These are phyloP conservation scores for Orthonychiurus folsomi DNA, from an alignment of 2,888 invertebrate genomes.

Conservation along the genomic window DNA sequence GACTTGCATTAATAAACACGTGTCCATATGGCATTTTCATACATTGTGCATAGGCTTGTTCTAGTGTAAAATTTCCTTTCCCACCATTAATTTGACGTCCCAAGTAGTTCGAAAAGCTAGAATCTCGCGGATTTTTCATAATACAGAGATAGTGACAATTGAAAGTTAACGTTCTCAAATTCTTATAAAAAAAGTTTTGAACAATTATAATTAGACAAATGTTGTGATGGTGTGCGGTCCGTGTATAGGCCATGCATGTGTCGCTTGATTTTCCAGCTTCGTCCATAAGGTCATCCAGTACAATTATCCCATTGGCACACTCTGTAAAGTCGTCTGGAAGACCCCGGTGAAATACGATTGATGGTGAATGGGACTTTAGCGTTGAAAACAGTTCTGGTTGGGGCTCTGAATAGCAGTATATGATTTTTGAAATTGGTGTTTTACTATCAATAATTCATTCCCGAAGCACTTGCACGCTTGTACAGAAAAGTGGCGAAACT, in stretches of 20 bases:
- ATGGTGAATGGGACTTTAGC: slow-evolving; percentile 1
- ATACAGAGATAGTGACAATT: slow-evolving; percentile 12
- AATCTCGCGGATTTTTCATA: slow-evolving; percentile 27
- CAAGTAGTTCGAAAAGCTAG: slow-evolving; percentile 6
- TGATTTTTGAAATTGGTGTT: slow-evolving; percentile 7
- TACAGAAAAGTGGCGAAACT: too few species aligned
- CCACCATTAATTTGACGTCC: slow-evolving; percentile 29
- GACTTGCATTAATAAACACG: slow-evolving; percentile 26
- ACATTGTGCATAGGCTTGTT: slow-evolving; percentile 24
- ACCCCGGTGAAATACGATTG: slow-evolving; percentile 15
- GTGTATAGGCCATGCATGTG: neutral
- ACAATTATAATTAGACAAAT: slow-evolving; percentile 13
- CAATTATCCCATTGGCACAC: slow-evolving; percentile 7
- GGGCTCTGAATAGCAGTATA: slow-evolving; percentile 13
- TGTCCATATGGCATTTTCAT: slow-evolving; percentile 27
- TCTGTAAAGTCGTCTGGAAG: slow-evolving; percentile 14
- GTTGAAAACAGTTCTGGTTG: slow-evolving; percentile 5
- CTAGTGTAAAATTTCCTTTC: slow-evolving; percentile 14
- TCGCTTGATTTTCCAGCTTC: slow-evolving; percentile 6
- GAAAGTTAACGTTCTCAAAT: slow-evolving; percentile 14
- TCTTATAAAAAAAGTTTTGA: slow-evolving; percentile 22
- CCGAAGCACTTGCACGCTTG: too few species aligned
- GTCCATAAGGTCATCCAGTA: slow-evolving; percentile 20
- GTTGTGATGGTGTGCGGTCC: slow-evolving; percentile 5
- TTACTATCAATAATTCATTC: neutral